phyloP scores from a whole-genome alignment of 2,113 vertebrate species.

The human (Homo sapiens) region DNA sequence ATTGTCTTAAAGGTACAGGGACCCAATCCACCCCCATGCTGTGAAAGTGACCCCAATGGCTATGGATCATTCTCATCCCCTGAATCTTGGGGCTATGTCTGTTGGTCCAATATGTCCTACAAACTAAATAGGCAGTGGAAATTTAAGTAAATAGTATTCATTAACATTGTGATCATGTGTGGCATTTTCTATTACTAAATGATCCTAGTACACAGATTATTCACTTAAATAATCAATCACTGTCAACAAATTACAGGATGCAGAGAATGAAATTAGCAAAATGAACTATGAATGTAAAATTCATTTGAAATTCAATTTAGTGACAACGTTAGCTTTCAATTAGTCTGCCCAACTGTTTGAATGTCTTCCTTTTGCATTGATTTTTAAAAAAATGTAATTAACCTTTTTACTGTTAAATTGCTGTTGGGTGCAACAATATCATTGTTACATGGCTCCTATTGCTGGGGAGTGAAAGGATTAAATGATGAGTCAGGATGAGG shows the following conservation, averaged over 20 bases:
- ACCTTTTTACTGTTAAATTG: conserved; percentile 72
- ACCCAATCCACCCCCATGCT: not conserved
- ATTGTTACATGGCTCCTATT: conserved; percentile 24
- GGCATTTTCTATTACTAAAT: conserved; percentile 59
- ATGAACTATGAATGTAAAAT: conserved; percentile 79
- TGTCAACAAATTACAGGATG: conserved; percentile 81
- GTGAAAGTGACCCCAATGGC: not conserved
- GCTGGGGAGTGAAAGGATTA: conserved; percentile 49
- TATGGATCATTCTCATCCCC: not conserved
- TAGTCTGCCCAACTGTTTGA: conserved; percentile 76
- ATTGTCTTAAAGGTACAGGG: not conserved
- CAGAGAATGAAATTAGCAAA: conserved; percentile 78
- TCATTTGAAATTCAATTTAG: conserved; percentile 82
- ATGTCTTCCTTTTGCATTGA: conserved; percentile 15
- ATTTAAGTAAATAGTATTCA: conserved; percentile 40
- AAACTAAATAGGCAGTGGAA: not conserved
- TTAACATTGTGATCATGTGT: conserved; percentile 23
- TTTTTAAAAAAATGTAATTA: conserved; percentile 68
- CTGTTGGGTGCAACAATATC: conserved; percentile 31
- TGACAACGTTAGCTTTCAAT: conserved; percentile 79
- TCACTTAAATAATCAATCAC: conserved; percentile 82
- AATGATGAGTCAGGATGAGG: conserved; percentile 4
- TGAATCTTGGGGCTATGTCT: not conserved
- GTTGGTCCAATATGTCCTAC: not conserved
- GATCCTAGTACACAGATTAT: conserved; percentile 73